Conservation (phyloP, 2,797 vertebrate species). For the Parauchenoglanis ngamensis region DNA sequence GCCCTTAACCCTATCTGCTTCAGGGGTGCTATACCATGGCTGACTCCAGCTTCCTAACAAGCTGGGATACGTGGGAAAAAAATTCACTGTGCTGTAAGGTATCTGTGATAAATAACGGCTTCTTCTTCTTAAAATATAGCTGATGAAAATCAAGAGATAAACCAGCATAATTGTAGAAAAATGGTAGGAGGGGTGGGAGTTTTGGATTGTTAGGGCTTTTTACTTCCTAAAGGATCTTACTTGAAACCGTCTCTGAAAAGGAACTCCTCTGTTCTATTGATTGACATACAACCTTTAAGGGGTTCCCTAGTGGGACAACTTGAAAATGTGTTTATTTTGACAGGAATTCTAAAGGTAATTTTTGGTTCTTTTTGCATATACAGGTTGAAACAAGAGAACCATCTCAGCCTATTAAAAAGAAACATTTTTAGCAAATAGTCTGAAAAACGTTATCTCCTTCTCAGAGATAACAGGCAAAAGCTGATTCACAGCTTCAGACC, state of each 20-base stretch:
- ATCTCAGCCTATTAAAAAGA: not conserved
- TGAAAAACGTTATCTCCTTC: not conserved
- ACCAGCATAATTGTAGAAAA: not conserved
- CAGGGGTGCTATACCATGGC: no score
- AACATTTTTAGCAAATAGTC: not conserved
- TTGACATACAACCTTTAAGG: not conserved
- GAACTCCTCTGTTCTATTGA: not conserved
- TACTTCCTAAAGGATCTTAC: not conserved
- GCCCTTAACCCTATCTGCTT: no score
- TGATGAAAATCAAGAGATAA: not conserved
- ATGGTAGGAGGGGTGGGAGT: not conserved
- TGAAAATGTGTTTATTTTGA: not conserved
- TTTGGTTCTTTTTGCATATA: not conserved
- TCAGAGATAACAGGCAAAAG: not conserved
- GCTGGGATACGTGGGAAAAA: no score
- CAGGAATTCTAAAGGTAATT: not conserved
- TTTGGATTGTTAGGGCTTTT: not conserved
- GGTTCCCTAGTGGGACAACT: not conserved
- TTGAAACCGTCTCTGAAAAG: not conserved
- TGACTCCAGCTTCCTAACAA: no score
- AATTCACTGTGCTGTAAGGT: no score
- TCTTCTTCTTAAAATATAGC: no score
- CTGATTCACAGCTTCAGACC: slow-evolving; percentile 1
- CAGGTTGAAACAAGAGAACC: not conserved
- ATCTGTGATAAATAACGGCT: no score